Evolutionary conservation across 2,888 invertebrate species (phyloP), one percentile per base, ranked within the genome.

Genomic region (Ormyrus labotus): DNA sequence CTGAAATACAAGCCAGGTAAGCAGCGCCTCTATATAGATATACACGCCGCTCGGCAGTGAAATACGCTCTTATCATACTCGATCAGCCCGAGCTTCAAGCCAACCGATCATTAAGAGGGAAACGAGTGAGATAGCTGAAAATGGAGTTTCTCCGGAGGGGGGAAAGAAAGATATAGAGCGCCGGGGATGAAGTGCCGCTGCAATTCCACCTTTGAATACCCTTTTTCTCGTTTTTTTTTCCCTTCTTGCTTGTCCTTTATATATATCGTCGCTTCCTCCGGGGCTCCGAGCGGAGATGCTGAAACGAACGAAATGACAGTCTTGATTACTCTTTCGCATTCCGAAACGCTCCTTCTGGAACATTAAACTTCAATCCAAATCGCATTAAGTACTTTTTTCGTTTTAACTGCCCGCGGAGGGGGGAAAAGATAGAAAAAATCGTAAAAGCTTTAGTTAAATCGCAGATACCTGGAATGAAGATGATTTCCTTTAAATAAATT

Each of bases 321-420:
- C 84, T 81, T 84, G 82, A 85, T 86, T 84, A 83, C 85, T 84
- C 85, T 85, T 87, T 86, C 85, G 82, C 86, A 86, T 87, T 87
- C 86, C 85, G 76, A 80, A 81, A 86, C 84, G 83, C 84, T 86
- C 81, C 80, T 82, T 78, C 81, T 78, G 50, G 60, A 51, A 80
- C 76, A 75, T 82, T 78, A 82, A 82, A 70, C 80, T 83, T 76
- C 75, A 76, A 79, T 82, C 76, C 81, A 73, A 79, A 79, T 77
- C 76, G 48, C 81, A 72, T 79, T 77, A 82, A 81, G 65, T 71
- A 67, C 67, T 55, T 48, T 51, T 67, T 67, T 73, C 60, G 50
- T 75, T 80, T 75, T 75, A 70, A 71, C 19, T 69, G 51, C 34
- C 4, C 34, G 34, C 67, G 61, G n/a, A 34, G 34, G 4, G 34